phyloP scores from a whole-genome alignment of 2,888 invertebrate species.

The Flexamia atlantica region DNA sequence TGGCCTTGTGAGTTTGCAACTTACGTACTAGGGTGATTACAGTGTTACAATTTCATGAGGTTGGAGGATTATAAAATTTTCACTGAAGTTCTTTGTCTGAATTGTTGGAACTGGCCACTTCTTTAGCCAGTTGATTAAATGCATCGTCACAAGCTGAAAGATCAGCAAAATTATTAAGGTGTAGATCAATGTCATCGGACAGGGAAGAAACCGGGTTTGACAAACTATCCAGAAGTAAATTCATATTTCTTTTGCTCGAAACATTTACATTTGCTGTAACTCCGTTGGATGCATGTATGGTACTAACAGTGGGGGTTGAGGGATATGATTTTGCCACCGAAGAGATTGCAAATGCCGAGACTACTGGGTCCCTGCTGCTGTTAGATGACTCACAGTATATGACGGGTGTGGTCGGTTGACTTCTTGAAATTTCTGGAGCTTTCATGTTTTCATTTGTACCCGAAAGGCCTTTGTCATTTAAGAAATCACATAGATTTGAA shows the following conservation, averaged over 20 bases:
- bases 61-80: not conserved
- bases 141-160: conserved; percentile 45
- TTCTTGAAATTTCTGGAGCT: conserved; percentile 33
- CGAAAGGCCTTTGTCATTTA: conserved; percentile 24
- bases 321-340: conserved; percentile 31
- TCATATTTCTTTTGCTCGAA: conserved; percentile 40
- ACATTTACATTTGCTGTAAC: not conserved
- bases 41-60: not conserved
- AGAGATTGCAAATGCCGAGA: conserved; percentile 42
- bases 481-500: conserved; percentile 48
- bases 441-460: conserved; percentile 15
- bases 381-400: conserved; percentile 44
- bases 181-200: conserved; percentile 44
- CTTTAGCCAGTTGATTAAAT: conserved; percentile 41
- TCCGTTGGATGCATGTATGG: not conserved
- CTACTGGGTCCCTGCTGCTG: conserved; percentile 51
- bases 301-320: conserved; percentile 11
- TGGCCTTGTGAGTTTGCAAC: too few species aligned
- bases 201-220: conserved; percentile 21
- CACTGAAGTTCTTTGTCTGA: conserved; percentile 16
- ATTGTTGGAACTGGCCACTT: conserved; percentile 31
- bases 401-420: conserved; percentile 49
- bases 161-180: conserved; percentile 41
- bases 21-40: too few species aligned
- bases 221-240: conserved; percentile 20